phyloP scores from a whole-genome alignment of 2,113 vertebrate genomes.

The Rhinogobius similis region DNA sequence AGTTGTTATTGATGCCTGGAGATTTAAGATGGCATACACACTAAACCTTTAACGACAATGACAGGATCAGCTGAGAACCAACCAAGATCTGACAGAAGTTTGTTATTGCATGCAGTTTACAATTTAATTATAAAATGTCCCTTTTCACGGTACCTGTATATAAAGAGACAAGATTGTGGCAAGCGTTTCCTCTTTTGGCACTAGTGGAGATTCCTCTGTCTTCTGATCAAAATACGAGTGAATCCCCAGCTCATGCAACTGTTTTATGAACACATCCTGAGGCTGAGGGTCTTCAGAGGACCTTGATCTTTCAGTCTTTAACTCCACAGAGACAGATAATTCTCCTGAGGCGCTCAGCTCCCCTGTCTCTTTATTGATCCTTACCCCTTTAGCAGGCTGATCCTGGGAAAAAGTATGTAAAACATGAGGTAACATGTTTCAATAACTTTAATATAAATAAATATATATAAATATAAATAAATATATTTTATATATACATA shows the following conservation, averaged over 20 bases:
- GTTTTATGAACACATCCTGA: slow-evolving; percentile 54
- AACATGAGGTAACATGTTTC: not conserved
- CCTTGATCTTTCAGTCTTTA: slow-evolving; percentile 44
- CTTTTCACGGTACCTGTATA: slow-evolving; percentile 70
- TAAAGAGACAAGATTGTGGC: slow-evolving; percentile 64
- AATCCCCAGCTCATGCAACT: slow-evolving; percentile 58
- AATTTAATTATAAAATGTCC: not conserved
- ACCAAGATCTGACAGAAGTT: slow-evolving; percentile 49
- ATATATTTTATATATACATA: not conserved
- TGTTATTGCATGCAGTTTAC: not conserved
- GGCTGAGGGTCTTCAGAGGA: slow-evolving; percentile 29
- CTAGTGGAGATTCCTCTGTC: slow-evolving; percentile 12
- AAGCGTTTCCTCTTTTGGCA: slow-evolving; percentile 51
- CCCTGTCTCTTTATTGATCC: slow-evolving; percentile 74
- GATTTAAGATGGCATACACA: not conserved
- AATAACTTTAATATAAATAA: not conserved
- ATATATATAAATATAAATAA: too few relatives aligned
- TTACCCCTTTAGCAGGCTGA: slow-evolving; percentile 54
- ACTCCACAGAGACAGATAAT: slow-evolving; percentile 52
- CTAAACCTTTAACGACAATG: slow-evolving; percentile 5
- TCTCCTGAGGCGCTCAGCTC: slow-evolving; percentile 76
- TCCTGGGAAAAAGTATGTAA: slow-evolving; percentile 30
- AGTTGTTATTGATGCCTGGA: not conserved
- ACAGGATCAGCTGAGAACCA: slow-evolving; percentile 40
- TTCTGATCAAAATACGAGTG: slow-evolving; percentile 21